phyloP scores from a whole-genome alignment of 2,113 vertebrate species.

The Odocoileus hemionus region DNA sequence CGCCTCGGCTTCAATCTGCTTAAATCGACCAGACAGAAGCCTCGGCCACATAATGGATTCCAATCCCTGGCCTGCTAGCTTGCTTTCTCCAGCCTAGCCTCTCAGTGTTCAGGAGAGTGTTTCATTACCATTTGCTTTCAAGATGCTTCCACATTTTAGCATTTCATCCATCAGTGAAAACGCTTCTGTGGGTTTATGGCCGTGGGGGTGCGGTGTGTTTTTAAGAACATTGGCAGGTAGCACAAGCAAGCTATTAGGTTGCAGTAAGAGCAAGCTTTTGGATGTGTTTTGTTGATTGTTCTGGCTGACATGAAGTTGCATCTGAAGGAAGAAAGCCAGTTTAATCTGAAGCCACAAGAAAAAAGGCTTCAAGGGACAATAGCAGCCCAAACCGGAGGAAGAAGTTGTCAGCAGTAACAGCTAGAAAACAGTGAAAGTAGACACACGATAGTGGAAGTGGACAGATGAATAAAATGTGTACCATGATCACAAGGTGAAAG shows the following conservation, averaged over 20 bases:
- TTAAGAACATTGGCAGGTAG: neutral
- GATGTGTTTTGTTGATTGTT: neutral
- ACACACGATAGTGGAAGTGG: neutral
- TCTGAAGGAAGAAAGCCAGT: neutral
- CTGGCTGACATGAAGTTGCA: neutral
- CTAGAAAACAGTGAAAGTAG: neutral
- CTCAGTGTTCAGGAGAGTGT: conserved; percentile 81
- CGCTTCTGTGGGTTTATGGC: neutral
- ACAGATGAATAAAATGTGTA: neutral
- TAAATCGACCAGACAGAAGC: conserved; percentile 78
- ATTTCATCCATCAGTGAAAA: conserved; percentile 48
- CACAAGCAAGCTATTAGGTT: neutral
- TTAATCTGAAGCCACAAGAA: neutral
- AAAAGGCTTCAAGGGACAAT: neutral
- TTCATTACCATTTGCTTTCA: conserved; percentile 93
- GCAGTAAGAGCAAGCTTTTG: neutral
- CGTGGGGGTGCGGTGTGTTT: neutral
- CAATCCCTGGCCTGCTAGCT: conserved; percentile 55
- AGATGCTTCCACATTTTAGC: conserved; percentile 92
- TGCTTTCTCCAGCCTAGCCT: conserved; percentile 67
- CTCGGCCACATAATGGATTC: conserved; percentile 73
- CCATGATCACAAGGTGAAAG: neutral
- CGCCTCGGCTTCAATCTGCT: conserved; percentile 82
- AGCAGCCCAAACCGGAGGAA: neutral
- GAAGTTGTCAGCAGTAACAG: neutral